These are phyloP conservation scores for Cheilosia grossa DNA, from an alignment of 2,888 invertebrate species.

Conservation along the genomic window DNA sequence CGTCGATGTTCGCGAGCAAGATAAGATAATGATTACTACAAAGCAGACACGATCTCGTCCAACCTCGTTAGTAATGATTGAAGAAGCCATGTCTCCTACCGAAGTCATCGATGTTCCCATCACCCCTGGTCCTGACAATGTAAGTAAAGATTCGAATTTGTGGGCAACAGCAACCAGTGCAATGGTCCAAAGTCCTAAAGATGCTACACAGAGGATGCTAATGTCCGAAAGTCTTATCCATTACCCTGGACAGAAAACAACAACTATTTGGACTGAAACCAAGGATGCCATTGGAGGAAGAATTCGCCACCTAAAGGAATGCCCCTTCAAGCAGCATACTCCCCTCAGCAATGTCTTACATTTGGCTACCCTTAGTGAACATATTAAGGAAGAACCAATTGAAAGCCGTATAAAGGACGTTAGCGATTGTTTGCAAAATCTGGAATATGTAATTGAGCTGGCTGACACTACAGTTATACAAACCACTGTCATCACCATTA, in stretches of 20 bases:
- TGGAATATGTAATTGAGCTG: conserved; percentile 85
- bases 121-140: conserved; percentile 83
- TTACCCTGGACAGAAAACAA: conserved; percentile 78
- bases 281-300: conserved; percentile 84
- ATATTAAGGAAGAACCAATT: conserved; percentile 84
- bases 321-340: conserved; percentile 84
- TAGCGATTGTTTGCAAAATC: conserved; percentile 82
- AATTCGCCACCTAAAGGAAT: conserved; percentile 84
- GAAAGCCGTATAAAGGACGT: conserved; percentile 86
- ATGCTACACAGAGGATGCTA: conserved; percentile 78
- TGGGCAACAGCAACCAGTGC: conserved; percentile 78
- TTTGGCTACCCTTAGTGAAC: conserved; percentile 85
- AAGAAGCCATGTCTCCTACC: conserved; percentile 84
- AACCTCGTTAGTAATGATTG: conserved; percentile 84
- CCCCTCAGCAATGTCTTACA: conserved; percentile 87
- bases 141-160: conserved; percentile 76
- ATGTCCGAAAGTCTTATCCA: conserved; percentile 79
- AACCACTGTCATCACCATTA: conserved; percentile 88
- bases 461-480: conserved; percentile 86
- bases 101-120: conserved; percentile 83
- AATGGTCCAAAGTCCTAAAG: conserved; percentile 70
- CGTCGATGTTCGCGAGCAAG: conserved; percentile 78
- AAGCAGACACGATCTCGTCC: conserved; percentile 79
- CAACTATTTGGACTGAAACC: conserved; percentile 84
- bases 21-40: conserved; percentile 78